Evolutionary conservation across 2,888 invertebrate species (phyloP).

Genomic region (Erebia epiphron): DNA sequence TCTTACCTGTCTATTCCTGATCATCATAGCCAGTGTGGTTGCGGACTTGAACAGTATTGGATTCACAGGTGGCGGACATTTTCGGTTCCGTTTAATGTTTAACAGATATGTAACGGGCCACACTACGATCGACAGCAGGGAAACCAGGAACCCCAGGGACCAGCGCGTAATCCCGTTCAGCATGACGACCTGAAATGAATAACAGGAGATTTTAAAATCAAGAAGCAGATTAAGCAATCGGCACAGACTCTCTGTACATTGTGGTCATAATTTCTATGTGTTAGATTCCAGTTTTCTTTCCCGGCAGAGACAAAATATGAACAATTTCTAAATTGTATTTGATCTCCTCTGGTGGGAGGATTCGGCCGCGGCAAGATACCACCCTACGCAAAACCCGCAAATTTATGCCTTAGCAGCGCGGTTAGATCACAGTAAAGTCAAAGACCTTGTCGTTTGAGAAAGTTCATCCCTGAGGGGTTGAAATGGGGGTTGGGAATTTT

Average conservation of each 20-base stretch:
- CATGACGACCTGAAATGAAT: constrained; percentile 80
- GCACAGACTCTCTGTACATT: background rate
- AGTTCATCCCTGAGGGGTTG: no score
- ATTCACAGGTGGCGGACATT: constrained; percentile 86
- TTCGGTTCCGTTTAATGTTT: constrained; percentile 81
- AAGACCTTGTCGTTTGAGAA: no score
- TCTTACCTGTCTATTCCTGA: constrained; percentile 86
- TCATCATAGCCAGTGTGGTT: constrained; percentile 86
- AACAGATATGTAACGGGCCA: constrained; percentile 73
- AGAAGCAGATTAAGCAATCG: background rate
- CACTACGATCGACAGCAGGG: constrained; percentile 82
- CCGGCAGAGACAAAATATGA: no score
- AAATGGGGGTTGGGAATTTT: no score
- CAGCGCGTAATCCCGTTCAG: constrained; percentile 81
- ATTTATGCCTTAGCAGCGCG: no score
- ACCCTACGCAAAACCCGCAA: no score
- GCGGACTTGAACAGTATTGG: constrained; percentile 87
- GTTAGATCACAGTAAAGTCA: no score
- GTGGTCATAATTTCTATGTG: no score
- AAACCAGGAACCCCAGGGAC: constrained; percentile 83
- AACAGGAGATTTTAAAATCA: background rate
- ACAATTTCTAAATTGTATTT: no score
- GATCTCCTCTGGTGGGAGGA: no score
- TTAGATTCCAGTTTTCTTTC: no score
- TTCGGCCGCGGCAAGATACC: no score